A percentile compares a stretch with the other conserved stretches of the same genome.
phyloP scores from a whole-genome alignment of 2,113 vertebrate genomes.

The Motacilla tschutschensis region DNA sequence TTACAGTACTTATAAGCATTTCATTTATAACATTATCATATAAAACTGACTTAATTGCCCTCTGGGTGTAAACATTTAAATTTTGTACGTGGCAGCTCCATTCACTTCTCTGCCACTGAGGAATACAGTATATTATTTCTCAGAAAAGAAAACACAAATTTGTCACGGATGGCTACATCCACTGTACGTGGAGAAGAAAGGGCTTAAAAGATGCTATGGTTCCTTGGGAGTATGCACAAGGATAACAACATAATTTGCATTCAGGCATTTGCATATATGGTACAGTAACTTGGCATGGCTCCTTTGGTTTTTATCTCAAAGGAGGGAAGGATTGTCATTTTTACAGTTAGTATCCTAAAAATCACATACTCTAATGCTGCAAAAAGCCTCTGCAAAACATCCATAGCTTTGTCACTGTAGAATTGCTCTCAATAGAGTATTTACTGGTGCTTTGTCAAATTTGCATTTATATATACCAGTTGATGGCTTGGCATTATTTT shows the following conservation, averaged over 20 bases:
- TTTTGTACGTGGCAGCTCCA: constrained; percentile 38
- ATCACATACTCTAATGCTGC: background rate
- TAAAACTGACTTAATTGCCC: constrained; percentile 63
- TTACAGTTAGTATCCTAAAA: constrained; percentile 4
- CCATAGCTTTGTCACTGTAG: background rate
- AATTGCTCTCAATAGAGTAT: background rate
- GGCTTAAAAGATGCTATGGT: constrained; percentile 22
- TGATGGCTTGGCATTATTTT: background rate
- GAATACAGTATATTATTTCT: constrained; percentile 45
- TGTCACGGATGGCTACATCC: constrained; percentile 24
- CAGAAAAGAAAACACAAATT: constrained; percentile 55
- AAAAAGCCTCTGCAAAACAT: constrained; percentile 5
- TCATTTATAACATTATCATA: constrained; percentile 68
- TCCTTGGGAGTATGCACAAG: constrained; percentile 43
- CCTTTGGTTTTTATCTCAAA: constrained; percentile 27
- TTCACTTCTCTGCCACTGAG: constrained; percentile 43
- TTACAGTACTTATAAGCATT: constrained; percentile 68
- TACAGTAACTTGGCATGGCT: constrained; percentile 25
- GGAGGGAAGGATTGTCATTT: constrained; percentile 9
- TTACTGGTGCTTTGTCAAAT: constrained; percentile 15
- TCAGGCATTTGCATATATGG: constrained; percentile 49
- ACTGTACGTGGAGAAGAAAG: constrained; percentile 32
- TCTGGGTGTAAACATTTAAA: constrained; percentile 66
- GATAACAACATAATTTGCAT: constrained; percentile 58
- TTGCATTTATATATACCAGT: background rate